Evolutionary conservation across 2,113 vertebrate species (phyloP), one percentile per base, ranked within the genome.

Genomic region (Lepus europaeus): DNA sequence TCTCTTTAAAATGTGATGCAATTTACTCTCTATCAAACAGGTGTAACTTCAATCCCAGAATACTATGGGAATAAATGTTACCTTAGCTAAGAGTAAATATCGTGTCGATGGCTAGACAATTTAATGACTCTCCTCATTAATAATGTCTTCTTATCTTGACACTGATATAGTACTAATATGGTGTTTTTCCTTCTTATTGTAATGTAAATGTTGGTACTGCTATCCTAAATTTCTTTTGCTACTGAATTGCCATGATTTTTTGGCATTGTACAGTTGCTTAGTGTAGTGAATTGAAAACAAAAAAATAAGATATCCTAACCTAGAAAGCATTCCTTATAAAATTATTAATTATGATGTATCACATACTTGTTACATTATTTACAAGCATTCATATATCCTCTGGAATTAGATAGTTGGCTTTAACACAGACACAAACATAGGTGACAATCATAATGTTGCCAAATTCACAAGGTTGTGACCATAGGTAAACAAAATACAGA

Each of bases 41-140:
- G 45, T 36, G 73, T 27, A 86, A 16, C 12, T 85, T 86, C 29
- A 51, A 51, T 89, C 49, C 82, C 25, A 91, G n/a, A 93, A 73
- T 68, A 63, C 17, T 39, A 56, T 86, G 20, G 29, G 96, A 91
- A 77, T 97, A 78, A 85, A 64, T 88, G 56, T 27, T 45, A 74
- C 23, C 64, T 1, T 5, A 22, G 25, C 49, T 64, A 74, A 78
- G 2, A 66, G 16, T 69, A 25, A 68, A 7, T 91, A 91, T 59
- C 11, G 33, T 61, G 79, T 79, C 51, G 27, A 66, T 80, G 22
- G 56, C 72, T 87, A 36, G 78, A 31, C 8, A 70, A 9, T 63
- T 74, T 87, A 82, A 23, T 72, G 84, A 56, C 22, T 92, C 59
- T 68, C 11, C n/a, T 69, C 69, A 53, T 70, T 74, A 82, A 64